Evolutionary conservation across 2,797 vertebrate species (phyloP), one percentile per base, ranked within the genome.

Genomic region (Tauraco hartlaubi): DNA sequence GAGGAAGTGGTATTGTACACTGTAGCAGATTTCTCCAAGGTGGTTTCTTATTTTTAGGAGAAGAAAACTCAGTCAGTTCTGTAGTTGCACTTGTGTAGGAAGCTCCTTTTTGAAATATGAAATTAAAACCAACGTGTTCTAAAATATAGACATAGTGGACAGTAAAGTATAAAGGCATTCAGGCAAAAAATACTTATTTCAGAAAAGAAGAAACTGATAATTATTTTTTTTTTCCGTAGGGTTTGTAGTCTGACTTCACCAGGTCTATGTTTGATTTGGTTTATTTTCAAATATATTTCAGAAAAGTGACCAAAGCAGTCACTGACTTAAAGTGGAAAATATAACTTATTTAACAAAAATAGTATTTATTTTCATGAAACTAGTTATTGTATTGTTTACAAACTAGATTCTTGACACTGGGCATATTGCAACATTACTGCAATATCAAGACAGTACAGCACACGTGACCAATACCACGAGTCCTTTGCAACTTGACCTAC

Each of bases 391-490:
- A 7, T 41, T 88, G 14, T 44, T 90, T 76, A 6, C 25, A 54
- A 69, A 37, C 11, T 35, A 31, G 13, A 23, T 77, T 80, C 10
- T 61, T 86, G 14, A 11, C 62, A 33, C 13, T 22, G 16, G 46
- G 4, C 6, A 11, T 63, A 16, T 2, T 39, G 29, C 22, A 46
- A 3, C 11, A 7, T 62, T 75, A 29, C 26, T 85, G 54, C 37
- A 69, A 10, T 29, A 33, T 33, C 15, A 22, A 35, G 62, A n/a
- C 26, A 58, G n/a, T 62, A 37, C 46, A 79, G 51, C 39, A 31
- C 8, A 5, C 15, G 5, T 2, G 13, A 29, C 13, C 28, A 51
- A 2, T 15, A 31, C 9, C 17, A 31, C 0, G 0, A 2, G 9
- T 61, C 39, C 49, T 51, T 81, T 0, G 1, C n/a, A 55, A 15